Evolutionary conservation across 2,888 invertebrate genomes (phyloP), one percentile per base, ranked within the genome.

Genomic region (Chrysolina haemoptera): DNA sequence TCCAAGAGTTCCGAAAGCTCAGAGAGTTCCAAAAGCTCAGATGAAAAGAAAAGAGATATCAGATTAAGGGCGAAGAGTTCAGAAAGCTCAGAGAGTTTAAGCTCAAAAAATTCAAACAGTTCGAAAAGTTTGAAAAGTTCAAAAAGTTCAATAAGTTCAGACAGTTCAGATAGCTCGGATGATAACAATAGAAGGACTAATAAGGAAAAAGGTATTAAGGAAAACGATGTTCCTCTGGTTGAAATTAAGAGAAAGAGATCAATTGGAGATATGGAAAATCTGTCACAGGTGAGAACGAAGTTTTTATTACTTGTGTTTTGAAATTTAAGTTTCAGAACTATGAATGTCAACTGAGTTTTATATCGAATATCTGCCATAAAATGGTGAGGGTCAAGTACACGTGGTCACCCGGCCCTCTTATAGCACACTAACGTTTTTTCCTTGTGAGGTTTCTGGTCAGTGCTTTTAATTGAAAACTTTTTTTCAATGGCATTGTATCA

Each of bases 181-280:
- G n/a, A 18, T 12, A 6, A 18, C 11, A 10, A n/a, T n/a, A n/a
- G n/a, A n/a, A n/a, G n/a, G n/a, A n/a, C n/a, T n/a, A n/a, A n/a
- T n/a, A n/a, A 18, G n/a, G 9, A 18, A 50, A 50, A 18, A 9
- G 12, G 35, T 6, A 8, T 14, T 27, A 27, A 22, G n/a, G 14
- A 59, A 14, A 59, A 59, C 10, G 35, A 59, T 27, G 9, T 22
- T 2, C 59, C 59, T 8, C 69, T 75, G 48, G 67, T 76, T 35
- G 62, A 62, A 50, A 75, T 46, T n/a, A 76, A 74, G 35, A 71
- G 71, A 55, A 78, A 74, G 18, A 41, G 70, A 20, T 72, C 72
- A 14, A 43, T 53, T 68, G 62, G 62, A 40, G 53, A 67, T 3
- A 14, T 62, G 35, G 71, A 72, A 55, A 43, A 67, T 20, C 46